phyloP scores from a whole-genome alignment of 2,797 vertebrate genomes.

The Sarcoramphus papa region DNA sequence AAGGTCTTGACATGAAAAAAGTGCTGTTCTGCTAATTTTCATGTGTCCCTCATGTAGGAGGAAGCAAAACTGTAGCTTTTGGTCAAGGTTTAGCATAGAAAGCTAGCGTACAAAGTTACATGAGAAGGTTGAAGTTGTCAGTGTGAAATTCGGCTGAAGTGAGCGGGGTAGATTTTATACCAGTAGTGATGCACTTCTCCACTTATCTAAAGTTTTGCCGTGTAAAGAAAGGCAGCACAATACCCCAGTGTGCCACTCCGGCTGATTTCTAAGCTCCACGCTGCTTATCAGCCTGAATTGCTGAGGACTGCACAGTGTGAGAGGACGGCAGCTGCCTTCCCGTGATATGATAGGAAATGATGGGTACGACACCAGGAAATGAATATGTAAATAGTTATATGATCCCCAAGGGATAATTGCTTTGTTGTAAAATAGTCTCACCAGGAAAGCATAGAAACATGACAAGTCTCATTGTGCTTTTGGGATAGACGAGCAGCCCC shows the following conservation, averaged over 20 bases:
- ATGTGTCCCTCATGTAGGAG: fast-evolving
- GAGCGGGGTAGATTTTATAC: background rate
- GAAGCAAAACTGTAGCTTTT: background rate
- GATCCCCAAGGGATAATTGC: background rate
- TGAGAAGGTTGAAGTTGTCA: background rate
- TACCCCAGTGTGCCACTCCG: background rate
- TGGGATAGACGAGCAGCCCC: background rate
- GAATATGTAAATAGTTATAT: background rate
- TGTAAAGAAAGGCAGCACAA: background rate
- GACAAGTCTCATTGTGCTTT: background rate
- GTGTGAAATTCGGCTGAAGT: background rate
- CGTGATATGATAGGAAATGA: constrained; percentile 6
- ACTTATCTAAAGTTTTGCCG: background rate
- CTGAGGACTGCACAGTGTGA: background rate
- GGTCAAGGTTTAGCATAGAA: background rate
- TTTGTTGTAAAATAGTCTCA: background rate
- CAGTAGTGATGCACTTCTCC: background rate
- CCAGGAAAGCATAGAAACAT: background rate
- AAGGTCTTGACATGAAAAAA: background rate
- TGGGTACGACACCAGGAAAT: background rate
- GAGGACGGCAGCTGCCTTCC: background rate
- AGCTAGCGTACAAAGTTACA: background rate
- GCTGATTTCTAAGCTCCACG: background rate
- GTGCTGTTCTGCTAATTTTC: background rate
- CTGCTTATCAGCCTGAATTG: background rate